Conservation (phyloP, 2,888 invertebrate species). For the Xestia ashworthii region DNA sequence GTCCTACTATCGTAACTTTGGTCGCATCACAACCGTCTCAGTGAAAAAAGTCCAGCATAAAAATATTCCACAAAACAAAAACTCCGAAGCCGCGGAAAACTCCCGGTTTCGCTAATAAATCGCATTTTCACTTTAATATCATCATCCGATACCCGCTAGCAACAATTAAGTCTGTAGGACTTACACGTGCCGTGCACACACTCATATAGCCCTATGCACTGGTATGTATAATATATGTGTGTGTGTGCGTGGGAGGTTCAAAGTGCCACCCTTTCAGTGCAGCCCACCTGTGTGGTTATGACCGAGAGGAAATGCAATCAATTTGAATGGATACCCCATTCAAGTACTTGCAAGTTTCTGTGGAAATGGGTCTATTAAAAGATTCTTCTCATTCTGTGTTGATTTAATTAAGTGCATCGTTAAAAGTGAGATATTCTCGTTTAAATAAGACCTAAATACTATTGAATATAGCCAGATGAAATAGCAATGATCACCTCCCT, state of each 20-base stretch:
- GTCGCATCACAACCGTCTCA: too few relatives aligned
- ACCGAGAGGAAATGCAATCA: constrained; percentile 31
- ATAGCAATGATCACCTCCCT: not conserved
- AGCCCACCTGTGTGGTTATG: constrained; percentile 48
- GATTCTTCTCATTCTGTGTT: not conserved
- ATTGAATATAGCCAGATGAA: not conserved
- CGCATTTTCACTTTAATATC: constrained; percentile 46
- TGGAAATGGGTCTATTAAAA: not conserved
- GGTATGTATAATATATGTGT: constrained; percentile 7
- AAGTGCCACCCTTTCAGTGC: constrained; percentile 59
- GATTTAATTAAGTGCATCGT: constrained; percentile 4
- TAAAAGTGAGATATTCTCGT: not conserved
- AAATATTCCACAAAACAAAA: constrained; percentile 1
- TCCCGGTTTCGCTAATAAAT: constrained; percentile 45
- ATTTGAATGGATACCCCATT: constrained; percentile 33
- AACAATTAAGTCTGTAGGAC: constrained; percentile 69
- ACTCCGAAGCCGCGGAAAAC: constrained; percentile 10
- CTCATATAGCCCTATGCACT: constrained; percentile 25
- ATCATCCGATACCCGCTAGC: constrained; percentile 55
- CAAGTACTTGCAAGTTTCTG: not conserved
- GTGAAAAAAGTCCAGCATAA: not conserved
- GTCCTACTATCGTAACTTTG: not conserved
- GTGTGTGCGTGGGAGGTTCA: constrained; percentile 54
- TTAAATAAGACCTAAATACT: not conserved
- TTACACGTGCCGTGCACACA: constrained; percentile 70